Evolutionary conservation across 2,113 vertebrate genomes (phyloP).

Genomic region (Puma concolor): DNA sequence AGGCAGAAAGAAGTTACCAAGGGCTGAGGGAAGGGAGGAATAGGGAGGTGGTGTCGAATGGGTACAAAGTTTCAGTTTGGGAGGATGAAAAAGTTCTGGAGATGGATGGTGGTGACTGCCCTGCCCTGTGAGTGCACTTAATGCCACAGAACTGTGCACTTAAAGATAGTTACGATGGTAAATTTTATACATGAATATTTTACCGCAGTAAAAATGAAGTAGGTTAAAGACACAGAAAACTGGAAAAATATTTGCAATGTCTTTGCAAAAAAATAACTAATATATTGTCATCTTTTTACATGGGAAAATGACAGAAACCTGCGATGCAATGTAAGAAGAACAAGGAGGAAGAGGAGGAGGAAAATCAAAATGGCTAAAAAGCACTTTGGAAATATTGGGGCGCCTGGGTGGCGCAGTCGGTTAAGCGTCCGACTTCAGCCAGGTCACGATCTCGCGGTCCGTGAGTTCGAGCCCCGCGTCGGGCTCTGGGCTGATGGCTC

Average conservation of each 20-base stretch:
- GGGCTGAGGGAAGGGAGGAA: not conserved
- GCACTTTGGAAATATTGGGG: slow-evolving; percentile 35
- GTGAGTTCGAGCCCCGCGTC: too few relatives aligned
- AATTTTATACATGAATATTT: not conserved
- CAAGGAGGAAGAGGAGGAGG: not conserved
- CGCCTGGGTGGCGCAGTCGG: too few relatives aligned
- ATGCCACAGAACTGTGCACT: not conserved
- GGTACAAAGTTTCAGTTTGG: not conserved
- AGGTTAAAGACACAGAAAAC: slow-evolving; percentile 2
- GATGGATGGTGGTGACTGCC: too few relatives aligned
- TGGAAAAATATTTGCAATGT: slow-evolving; percentile 14
- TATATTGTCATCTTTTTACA: not conserved
- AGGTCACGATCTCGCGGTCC: too few relatives aligned
- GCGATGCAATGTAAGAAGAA: not conserved
- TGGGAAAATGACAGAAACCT: not conserved
- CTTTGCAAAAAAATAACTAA: slow-evolving; percentile 31
- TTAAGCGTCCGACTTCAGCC: too few relatives aligned
- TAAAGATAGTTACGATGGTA: not conserved
- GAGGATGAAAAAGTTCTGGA: not conserved
- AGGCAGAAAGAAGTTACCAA: not conserved
- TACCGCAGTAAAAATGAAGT: not conserved
- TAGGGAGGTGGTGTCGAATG: not conserved
- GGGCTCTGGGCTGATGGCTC: too few relatives aligned
- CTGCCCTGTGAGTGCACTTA: too few relatives aligned
- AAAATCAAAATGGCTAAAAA: slow-evolving; percentile 6